A percentile compares a stretch with the other conserved stretches of the same genome.
These are phyloP conservation scores for Atherinosoma microstoma DNA, from an alignment of 2,797 vertebrate species.

Conservation along the genomic window DNA sequence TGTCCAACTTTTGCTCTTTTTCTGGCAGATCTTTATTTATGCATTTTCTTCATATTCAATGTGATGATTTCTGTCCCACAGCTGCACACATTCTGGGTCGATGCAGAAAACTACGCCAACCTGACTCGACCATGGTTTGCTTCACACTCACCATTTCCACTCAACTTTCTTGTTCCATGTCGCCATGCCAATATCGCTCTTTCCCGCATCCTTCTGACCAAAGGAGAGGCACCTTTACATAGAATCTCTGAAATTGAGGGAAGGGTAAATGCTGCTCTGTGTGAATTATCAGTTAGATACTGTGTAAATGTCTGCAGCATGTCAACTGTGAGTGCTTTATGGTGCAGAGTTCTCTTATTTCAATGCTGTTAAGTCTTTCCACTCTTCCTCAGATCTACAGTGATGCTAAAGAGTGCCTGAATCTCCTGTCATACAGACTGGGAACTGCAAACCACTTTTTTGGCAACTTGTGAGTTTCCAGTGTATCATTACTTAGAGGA, in stretches of 20 bases:
- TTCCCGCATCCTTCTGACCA: constrained; percentile 92
- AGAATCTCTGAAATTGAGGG: constrained; percentile 92
- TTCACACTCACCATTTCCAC: constrained; percentile 93
- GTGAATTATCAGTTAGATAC: not conserved
- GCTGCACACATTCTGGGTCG: constrained; percentile 99
- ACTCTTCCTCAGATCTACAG: constrained; percentile 90
- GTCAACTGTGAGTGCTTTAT: not conserved
- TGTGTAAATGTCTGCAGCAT: not conserved
- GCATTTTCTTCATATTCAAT: not conserved
- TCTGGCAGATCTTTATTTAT: not conserved
- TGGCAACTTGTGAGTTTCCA: constrained; percentile 90
- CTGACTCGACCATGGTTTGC: constrained; percentile 96
- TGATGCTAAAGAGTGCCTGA: constrained; percentile 98
- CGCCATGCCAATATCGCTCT: constrained; percentile 88
- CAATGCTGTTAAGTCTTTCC: constrained; percentile 6
- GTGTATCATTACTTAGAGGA: constrained; percentile 5
- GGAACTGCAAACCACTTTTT: constrained; percentile 94
- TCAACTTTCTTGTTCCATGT: constrained; percentile 91
- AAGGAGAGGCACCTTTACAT: constrained; percentile 89
- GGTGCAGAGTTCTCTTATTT: not conserved
- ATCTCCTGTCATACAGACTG: constrained; percentile 94
- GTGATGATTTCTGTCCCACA: constrained; percentile 60
- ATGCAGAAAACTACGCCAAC: constrained; percentile 93
- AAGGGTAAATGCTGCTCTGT: constrained; percentile 82
- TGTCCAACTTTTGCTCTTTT: constrained; percentile 6